phyloP scores from a whole-genome alignment of 2,888 invertebrate genomes.

The Dermolepida albohirtum region DNA sequence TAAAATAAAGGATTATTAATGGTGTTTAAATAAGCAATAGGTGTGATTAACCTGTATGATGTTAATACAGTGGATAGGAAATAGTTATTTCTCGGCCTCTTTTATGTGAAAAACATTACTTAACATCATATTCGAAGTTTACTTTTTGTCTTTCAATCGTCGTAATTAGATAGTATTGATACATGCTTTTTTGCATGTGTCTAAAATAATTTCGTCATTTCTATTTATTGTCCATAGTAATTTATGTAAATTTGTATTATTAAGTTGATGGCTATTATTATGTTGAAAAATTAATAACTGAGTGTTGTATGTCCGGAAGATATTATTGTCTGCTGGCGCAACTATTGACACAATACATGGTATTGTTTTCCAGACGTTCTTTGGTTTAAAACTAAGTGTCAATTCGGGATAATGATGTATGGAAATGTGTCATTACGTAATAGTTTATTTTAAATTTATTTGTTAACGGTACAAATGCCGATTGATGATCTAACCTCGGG shows the following conservation, averaged over 20 bases:
- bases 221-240: slow-evolving; percentile 17
- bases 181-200: background rate
- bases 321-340: slow-evolving; percentile 27
- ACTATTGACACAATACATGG: slow-evolving; percentile 30
- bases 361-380: slow-evolving; percentile 19
- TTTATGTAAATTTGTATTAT: slow-evolving; percentile 18
- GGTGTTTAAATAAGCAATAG: too few species aligned
- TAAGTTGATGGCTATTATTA: slow-evolving; percentile 19
- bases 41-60: too few species aligned
- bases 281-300: slow-evolving; percentile 29
- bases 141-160: slow-evolving; percentile 4
- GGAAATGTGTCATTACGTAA: slow-evolving; percentile 36
- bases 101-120: background rate
- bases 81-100: background rate
- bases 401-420: slow-evolving; percentile 41
- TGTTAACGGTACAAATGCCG: slow-evolving; percentile 39
- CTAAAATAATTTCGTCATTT: slow-evolving; percentile 16
- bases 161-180: slow-evolving; percentile 15
- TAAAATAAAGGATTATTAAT: too few species aligned
- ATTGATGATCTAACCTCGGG: slow-evolving; percentile 23
- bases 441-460: slow-evolving; percentile 42
- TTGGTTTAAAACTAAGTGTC: slow-evolving; percentile 22
- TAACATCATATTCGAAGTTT: background rate
- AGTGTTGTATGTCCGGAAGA: background rate
- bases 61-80: too few species aligned